Base-by-base conservation (phyloP, 1,140 invertebrate genomes). In the Pogonus chalceus region DNA sequence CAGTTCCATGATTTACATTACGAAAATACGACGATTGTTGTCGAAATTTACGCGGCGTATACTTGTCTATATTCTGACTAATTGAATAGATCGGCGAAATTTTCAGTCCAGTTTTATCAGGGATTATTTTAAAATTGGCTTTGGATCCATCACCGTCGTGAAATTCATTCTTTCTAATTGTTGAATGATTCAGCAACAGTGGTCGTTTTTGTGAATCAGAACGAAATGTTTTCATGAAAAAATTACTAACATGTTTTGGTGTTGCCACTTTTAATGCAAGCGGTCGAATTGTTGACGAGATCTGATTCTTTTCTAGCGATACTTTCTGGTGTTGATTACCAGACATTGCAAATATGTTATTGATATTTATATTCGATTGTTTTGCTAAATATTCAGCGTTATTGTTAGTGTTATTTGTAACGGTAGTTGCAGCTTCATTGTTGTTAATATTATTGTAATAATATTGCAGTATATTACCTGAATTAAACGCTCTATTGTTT, bases 281-380 rank as follows among this genome's bases (percentile, higher is more conserved):
- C 0, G 75, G 75, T 0, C 75, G 68, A 60, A 74, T 75, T 53
- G 75, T 74, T 20, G 75, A 75, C 51, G 73, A 75, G 63, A 66
- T 74, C 61, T 59, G 74, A 56, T 63, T 72, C 69, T 68, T 76
- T 66, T 65, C 68, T 62, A 57, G 69, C 7, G 62, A 59, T 31
- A 62, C 68, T 54, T 72, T 71, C 50, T 69, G 58, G 64, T 66
- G 53, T 65, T 68, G 51, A 69, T 66, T 53, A 68, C 62, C 51
- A 67, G 51, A 52, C 60, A 65, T 51, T 51, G 69, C 69, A 58
- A 71, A 72, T 26, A 71, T 72, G 55, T 71, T 70, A 54, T 72
- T 73, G 53, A 73, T 72, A 43, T 72, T 58, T 24, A 59, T 35
- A 39, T 63, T 62, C 9, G 56, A 57, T 37, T 62, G 65, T 57